These are phyloP conservation scores for Clarias laeviceps DNA, from an alignment of 2,797 vertebrate genomes.

Conservation along the genomic window DNA sequence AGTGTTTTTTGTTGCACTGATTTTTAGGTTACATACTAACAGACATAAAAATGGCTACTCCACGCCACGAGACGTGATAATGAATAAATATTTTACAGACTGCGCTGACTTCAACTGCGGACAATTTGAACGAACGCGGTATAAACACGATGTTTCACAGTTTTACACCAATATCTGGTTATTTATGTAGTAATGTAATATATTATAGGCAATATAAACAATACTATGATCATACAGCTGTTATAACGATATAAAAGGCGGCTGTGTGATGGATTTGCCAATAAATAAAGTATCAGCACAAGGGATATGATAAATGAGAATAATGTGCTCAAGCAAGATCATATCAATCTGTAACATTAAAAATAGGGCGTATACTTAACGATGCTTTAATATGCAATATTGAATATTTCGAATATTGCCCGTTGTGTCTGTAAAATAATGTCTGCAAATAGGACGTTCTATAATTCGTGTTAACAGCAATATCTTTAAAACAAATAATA, in stretches of 20 bases:
- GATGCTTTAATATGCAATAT: neutral
- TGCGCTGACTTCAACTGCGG: conserved; percentile 39
- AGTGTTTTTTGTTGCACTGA: conserved; percentile 52
- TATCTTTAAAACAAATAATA: neutral
- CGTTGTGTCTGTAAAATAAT: neutral
- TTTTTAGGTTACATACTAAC: conserved; percentile 62
- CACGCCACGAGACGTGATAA: conserved; percentile 60
- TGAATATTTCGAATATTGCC: neutral
- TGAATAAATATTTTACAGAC: conserved; percentile 66
- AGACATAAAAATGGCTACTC: conserved; percentile 72
- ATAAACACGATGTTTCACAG: neutral
- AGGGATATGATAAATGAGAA: neutral
- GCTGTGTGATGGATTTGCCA: neutral
- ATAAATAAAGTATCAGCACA: neutral
- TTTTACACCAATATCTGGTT: conserved; percentile 16
- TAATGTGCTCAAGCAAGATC: neutral
- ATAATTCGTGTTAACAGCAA: neutral
- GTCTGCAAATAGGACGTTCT: neutral
- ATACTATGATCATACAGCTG: conserved; percentile 1
- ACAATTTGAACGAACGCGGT: conserved; percentile 35
- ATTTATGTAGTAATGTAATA: neutral
- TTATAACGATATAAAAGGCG: neutral
- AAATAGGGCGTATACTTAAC: neutral
- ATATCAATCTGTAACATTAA: conserved; percentile 2
- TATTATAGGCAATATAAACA: neutral